A percentile compares a stretch with the other conserved stretches of the same genome.
Evolutionary conservation across 2,888 invertebrate species (phyloP).

Genomic region (Abscondita cerata): DNA sequence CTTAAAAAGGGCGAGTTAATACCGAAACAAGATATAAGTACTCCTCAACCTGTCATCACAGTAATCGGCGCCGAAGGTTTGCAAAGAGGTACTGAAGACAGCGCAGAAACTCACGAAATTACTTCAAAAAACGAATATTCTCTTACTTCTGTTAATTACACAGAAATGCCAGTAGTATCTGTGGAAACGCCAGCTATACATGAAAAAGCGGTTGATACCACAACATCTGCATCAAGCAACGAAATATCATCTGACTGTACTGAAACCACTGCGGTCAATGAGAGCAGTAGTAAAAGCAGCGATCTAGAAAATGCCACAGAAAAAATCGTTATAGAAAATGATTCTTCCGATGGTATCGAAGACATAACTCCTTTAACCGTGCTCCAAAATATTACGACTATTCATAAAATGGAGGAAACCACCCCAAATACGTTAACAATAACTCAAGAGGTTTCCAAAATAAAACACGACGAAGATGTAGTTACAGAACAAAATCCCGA

Average conservation of each 20-base stretch:
- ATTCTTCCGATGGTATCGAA: no score
- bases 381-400: no score
- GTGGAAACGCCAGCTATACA: background rate
- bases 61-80: constrained; percentile 60
- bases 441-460: background rate
- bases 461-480: constrained; percentile 28
- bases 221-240: background rate
- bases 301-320: no score
- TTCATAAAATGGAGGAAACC: no score
- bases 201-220: background rate
- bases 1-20: constrained; percentile 54
- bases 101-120: constrained; percentile 43
- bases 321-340: no score
- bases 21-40: constrained; percentile 53
- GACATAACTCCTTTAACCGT: no score
- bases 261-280: no score
- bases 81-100: constrained; percentile 53
- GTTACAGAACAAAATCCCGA: constrained; percentile 59
- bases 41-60: constrained; percentile 56
- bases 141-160: constrained; percentile 17
- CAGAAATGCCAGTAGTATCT: background rate
- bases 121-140: constrained; percentile 14
- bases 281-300: no score
- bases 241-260: no score
- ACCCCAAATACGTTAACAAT: no score